These are phyloP conservation scores for Euplexia lucipara DNA, from an alignment of 2,888 invertebrate species.

Conservation along the genomic window DNA sequence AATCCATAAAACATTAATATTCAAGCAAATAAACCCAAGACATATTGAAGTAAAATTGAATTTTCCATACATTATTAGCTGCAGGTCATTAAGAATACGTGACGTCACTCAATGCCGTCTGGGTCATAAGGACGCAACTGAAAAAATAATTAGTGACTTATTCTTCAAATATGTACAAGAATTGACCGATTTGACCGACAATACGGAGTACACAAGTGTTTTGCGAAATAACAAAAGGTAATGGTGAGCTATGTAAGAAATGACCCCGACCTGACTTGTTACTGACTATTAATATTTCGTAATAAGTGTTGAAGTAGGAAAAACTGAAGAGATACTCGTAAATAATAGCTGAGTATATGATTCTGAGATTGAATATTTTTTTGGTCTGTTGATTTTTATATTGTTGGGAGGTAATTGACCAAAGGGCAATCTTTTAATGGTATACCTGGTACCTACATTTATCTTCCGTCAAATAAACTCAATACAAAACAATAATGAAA, in stretches of 20 bases:
- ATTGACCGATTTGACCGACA: constrained; percentile 84
- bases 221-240: constrained; percentile 63
- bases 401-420: not conserved
- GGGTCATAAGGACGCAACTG: constrained; percentile 80
- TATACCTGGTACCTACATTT: not conserved
- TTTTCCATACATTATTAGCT: constrained; percentile 38
- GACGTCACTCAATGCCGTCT: constrained; percentile 78
- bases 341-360: constrained; percentile 3
- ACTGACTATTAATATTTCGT: constrained; percentile 49
- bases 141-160: constrained; percentile 74
- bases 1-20: not conserved
- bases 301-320: constrained; percentile 52
- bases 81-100: constrained; percentile 58
- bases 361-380: constrained; percentile 39
- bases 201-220: constrained; percentile 78
- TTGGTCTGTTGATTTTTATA: constrained; percentile 18
- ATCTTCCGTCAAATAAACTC: no score
- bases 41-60: not conserved
- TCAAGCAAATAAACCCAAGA: not conserved
- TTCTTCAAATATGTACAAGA: constrained; percentile 64
- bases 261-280: constrained; percentile 68
- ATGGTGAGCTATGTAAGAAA: constrained; percentile 64
- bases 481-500: not conserved
- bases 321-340: constrained; percentile 31
- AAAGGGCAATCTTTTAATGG: not conserved